Evolutionary conservation across 1,140 invertebrate genomes (phyloP).

Genomic region (Subanguina moxae): DNA sequence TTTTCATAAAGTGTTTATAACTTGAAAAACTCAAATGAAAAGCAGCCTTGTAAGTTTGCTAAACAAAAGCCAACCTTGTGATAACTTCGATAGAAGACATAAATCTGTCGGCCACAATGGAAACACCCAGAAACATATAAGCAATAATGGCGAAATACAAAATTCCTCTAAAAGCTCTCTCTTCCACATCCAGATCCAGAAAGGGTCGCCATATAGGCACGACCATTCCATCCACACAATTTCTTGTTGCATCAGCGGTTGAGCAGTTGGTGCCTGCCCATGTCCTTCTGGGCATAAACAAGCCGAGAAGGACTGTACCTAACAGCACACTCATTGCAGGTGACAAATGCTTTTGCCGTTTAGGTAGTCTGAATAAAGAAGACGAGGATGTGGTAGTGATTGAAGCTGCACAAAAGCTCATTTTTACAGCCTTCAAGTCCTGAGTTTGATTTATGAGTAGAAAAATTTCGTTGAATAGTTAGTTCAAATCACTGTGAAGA

Average conservation of each 20-base stretch:
- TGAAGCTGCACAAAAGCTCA: background rate
- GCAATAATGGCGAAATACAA: conserved; percentile 83
- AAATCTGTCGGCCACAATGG: conserved; percentile 94
- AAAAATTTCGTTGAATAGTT: too few relatives aligned
- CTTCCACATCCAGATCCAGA: conserved; percentile 67
- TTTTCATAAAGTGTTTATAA: too few relatives aligned
- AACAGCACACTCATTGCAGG: background rate
- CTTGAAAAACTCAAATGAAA: conserved; percentile 7
- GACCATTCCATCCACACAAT: conserved; percentile 54
- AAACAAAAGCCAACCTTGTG: conserved; percentile 73
- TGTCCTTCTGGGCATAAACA: conserved; percentile 4
- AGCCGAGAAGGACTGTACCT: conserved; percentile 8
- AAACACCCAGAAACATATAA: conserved; percentile 95
- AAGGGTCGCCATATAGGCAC: conserved; percentile 64
- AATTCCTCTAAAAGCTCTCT: conserved; percentile 74
- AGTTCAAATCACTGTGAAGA: too few relatives aligned
- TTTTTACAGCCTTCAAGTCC: too few relatives aligned
- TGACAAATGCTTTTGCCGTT: background rate
- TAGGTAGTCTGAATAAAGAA: background rate
- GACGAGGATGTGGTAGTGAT: background rate
- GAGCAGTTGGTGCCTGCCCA: conserved; percentile 57
- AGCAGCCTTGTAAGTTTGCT: background rate
- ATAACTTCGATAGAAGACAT: conserved; percentile 99
- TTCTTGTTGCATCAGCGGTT: conserved; percentile 56
- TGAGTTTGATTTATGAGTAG: too few relatives aligned